Evolutionary conservation across 2,113 vertebrate genomes (phyloP).

Genomic region (Kobus ellipsiprymnus): DNA sequence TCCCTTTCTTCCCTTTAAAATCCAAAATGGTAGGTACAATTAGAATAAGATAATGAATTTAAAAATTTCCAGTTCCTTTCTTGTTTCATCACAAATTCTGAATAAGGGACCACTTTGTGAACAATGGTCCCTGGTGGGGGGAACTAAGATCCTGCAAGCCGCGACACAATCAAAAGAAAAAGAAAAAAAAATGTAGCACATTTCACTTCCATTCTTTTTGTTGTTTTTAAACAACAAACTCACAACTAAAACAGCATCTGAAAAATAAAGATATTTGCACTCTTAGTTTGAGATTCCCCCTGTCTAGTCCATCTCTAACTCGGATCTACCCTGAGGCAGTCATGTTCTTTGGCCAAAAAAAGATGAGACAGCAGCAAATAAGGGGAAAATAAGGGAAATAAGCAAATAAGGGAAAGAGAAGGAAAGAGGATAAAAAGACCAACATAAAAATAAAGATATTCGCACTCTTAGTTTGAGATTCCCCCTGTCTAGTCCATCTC

Average conservation of each 20-base stretch:
- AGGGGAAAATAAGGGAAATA: neutral
- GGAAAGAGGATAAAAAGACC: neutral
- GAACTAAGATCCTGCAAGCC: neutral
- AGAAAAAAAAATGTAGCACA: neutral
- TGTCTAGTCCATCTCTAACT: neutral
- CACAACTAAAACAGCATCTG: neutral
- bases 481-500: neutral
- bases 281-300: neutral
- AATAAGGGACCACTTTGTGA: neutral
- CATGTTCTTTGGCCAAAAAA: neutral
- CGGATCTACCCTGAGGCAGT: neutral
- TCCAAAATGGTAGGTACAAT: neutral
- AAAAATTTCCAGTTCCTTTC: neutral
- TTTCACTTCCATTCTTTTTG: neutral
- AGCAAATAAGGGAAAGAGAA: neutral
- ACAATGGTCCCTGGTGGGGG: neutral
- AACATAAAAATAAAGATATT: no score
- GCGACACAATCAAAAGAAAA: neutral
- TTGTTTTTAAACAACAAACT: neutral
- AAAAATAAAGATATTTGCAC: neutral
- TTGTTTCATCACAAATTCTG: neutral
- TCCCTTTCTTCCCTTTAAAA: slow-evolving; percentile 10
- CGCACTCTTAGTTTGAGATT: neutral
- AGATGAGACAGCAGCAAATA: neutral
- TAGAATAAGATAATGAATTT: neutral